Evolutionary conservation across 92 coral and sea anemone species (phyloP), one percentile per base, ranked within the genome.

Genomic region (Porites lobata): DNA sequence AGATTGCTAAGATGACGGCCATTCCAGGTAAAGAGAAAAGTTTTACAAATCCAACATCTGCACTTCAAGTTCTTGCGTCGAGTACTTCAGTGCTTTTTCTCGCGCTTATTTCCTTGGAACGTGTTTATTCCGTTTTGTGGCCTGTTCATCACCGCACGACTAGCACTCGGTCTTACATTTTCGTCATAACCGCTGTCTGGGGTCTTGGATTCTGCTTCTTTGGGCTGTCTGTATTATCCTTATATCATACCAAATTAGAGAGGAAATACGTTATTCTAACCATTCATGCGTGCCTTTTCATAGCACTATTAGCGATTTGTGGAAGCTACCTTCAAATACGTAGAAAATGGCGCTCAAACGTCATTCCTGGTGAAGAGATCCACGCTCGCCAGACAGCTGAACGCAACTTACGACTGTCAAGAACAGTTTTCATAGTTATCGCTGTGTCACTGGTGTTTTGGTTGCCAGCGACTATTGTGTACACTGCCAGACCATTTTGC

Each of bases 81-180:
- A 22, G 68, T 58, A 18, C 69, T 4, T 77, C 81, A 21, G 9
- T 57, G 51, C 59, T 11, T 62, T 57, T 57, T 17, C 81, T 77
- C 21, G 81, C 53, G 12, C 67, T 62, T 57, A 77, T 57, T 77
- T 76, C 81, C 62, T 64, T 77, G 21, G 81, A 77, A 59, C 26
- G 69, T 11, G 69, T 13, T 12, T 77, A 18, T 14, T 22, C 80
- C 21, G 66, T 76, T 8, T 22, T 76, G 22, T 53, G 50, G 80
- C 80, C 80, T 2, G 1, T 76, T 9, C 80, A 47, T 22, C 65
- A 76, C 12, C 80, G 80, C 3, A 13, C 18, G 18, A n/a, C 24
- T 4, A 58, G 19, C 38, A 15, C 38, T 7, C 18, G 47, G 13
- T 15, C 8, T 21, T 77, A 57, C 53, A 20, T 58, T 77, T 24